Conservation (phyloP, 1,140 invertebrate species). For the Zaprionus ghesquierei region DNA sequence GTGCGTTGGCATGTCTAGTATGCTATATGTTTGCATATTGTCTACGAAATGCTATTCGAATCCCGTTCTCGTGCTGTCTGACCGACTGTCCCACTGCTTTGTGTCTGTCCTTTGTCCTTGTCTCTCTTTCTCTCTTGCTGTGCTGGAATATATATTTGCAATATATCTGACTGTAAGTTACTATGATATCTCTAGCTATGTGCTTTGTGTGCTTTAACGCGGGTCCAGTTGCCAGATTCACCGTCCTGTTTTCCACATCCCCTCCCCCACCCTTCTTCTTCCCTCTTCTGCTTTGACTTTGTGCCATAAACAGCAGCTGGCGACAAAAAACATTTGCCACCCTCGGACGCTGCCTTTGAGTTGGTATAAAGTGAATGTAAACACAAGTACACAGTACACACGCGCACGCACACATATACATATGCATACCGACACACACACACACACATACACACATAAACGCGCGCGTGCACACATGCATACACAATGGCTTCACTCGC, state of each 20-base stretch:
- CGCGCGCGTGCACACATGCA: not conserved
- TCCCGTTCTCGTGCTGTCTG: conserved; percentile 38
- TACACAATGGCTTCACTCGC: not conserved
- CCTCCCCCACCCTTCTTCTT: not conserved
- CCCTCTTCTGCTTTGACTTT: conserved; percentile 2
- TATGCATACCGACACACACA: not conserved
- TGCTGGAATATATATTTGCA: conserved; percentile 10
- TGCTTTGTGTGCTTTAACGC: not conserved
- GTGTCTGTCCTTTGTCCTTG: not conserved
- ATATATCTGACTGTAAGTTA: conserved; percentile 6
- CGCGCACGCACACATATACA: not conserved
- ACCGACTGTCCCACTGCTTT: not conserved
- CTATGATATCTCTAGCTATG: not conserved
- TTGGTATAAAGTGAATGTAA: not conserved
- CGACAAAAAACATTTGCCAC: conserved; percentile 18
- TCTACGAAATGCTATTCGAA: conserved; percentile 71
- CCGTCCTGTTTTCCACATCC: not conserved
- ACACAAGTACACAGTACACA: not conserved
- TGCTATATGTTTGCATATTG: conserved; percentile 76
- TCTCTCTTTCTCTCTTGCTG: not conserved
- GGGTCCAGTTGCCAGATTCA: not conserved
- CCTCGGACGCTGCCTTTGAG: not conserved
- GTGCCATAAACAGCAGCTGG: conserved; percentile 24
- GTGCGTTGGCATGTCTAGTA: conserved; percentile 50
- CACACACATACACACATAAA: not conserved